Evolutionary conservation across 2,797 vertebrate genomes (phyloP).

Genomic region (Macroramphosus scolopax): DNA sequence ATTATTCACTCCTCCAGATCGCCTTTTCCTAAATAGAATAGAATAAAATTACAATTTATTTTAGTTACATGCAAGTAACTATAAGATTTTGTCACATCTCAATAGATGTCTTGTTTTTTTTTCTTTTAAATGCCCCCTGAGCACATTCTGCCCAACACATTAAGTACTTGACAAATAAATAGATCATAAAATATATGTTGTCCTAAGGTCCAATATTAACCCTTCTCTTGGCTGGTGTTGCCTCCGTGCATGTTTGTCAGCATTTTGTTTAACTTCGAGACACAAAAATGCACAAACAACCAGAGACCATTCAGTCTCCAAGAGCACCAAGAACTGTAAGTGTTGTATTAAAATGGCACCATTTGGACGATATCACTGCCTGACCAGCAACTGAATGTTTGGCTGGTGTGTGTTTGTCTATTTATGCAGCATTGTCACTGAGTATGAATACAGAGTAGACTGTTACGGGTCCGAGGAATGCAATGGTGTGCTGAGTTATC

Average conservation of each 20-base stretch:
- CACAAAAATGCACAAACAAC: constrained; percentile 44
- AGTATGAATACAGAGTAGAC: constrained; percentile 31
- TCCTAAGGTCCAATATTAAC: background rate
- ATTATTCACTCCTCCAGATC: constrained; percentile 35
- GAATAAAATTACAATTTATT: constrained; percentile 9
- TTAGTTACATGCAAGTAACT: background rate
- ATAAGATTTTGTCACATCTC: background rate
- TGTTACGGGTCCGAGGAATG: constrained; percentile 39
- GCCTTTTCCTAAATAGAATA: constrained; percentile 24
- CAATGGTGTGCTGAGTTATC: constrained; percentile 38
- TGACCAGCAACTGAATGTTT: constrained; percentile 62
- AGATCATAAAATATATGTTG: background rate
- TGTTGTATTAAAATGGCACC: constrained; percentile 60
- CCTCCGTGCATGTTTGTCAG: constrained; percentile 9
- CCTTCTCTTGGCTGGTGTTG: too few species aligned
- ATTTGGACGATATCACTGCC: constrained; percentile 46
- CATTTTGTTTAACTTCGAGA: constrained; percentile 24
- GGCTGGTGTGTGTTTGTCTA: constrained; percentile 36
- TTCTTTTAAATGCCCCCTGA: background rate
- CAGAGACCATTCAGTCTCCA: constrained; percentile 51
- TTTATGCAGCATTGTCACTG: constrained; percentile 39
- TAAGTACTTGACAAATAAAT: background rate
- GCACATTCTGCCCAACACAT: background rate
- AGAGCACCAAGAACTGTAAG: constrained; percentile 65
- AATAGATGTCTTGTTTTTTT: background rate